Evolutionary conservation across 2,888 invertebrate genomes (phyloP), one percentile per base, ranked within the genome.

Genomic region (Dilophus febrilis): DNA sequence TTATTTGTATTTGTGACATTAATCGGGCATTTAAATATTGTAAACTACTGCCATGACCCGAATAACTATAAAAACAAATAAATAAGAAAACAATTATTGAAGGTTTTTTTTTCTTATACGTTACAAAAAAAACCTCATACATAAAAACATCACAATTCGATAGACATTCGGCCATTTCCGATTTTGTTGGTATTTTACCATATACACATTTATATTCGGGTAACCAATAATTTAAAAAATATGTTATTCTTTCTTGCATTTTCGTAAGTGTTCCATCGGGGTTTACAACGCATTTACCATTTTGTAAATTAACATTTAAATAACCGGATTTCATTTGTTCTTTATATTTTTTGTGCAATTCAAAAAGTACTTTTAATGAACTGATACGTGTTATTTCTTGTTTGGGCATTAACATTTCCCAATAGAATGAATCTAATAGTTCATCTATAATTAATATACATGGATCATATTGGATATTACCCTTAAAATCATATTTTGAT

Each of bases 1-100:
- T 64, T 34, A 72, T 67, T 35, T 63, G 54, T 33, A 70, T 53
- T 47, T 66, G 65, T 49, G 71, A 22, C 8, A 22, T 22, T 6
- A 8, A 22, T 22, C 8, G 4, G 5, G 5, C 22, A 22, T 8
- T 22, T 22, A 22, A 22, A 22, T 22, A 22, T 22, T 22, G 22
- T 8, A 22, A 22, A 8, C 22, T 22, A 8, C 22, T 69, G 4
- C 79, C 78, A 55, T 82, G 80, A 18, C 80, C 81, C 51, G 69
- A 70, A 55, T 77, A 81, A 13, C 77, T 77, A 51, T n/a, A 35
- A 53, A 42, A 37, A 17, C 17, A 38, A 2, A 31, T 42, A 34
- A 10, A 18, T 35, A 17, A 10, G 17, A 38, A 41, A 29, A 17
- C 8, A 13, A 40, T 55, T 70, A 61, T 64, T n/a, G n/a, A n/a